A percentile compares a stretch with the other conserved stretches of the same genome.
These are phyloP conservation scores for Pachliopta kotzebuea DNA, from an alignment of 2,888 invertebrate species.

Conservation along the genomic window DNA sequence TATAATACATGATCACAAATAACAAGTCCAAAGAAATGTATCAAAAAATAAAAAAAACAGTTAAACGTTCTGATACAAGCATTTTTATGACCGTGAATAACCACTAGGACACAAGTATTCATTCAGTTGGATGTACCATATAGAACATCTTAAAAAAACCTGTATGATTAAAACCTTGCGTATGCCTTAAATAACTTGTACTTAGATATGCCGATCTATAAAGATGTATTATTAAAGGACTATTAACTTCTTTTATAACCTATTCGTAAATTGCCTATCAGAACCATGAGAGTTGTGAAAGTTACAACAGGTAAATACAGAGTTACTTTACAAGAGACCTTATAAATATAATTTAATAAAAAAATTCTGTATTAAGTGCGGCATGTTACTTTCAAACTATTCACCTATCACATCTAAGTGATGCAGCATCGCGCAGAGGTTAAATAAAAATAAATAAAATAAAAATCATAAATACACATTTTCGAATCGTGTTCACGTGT, in stretches of 20 bases:
- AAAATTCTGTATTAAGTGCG: neutral
- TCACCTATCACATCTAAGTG: conserved; percentile 34
- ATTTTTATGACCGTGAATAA: neutral
- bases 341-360: no score
- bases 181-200: no score
- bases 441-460: conserved; percentile 38
- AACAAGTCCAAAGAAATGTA: no score
- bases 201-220: no score
- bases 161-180: neutral
- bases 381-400: conserved; percentile 32
- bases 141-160: neutral
- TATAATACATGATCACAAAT: no score
- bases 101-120: neutral
- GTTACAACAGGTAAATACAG: no score
- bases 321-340: no score
- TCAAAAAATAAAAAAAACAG: neutral
- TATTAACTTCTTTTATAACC: no score
- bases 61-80: neutral
- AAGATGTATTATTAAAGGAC: no score
- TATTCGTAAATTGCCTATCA: no score
- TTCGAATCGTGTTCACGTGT: conserved; percentile 35
- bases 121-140: neutral
- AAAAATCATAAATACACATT: conserved; percentile 38
- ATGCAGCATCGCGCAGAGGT: conserved; percentile 36
- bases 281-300: no score